Base-by-base conservation (phyloP, 1,140 invertebrate genomes). In the Cylas formicarius region DNA sequence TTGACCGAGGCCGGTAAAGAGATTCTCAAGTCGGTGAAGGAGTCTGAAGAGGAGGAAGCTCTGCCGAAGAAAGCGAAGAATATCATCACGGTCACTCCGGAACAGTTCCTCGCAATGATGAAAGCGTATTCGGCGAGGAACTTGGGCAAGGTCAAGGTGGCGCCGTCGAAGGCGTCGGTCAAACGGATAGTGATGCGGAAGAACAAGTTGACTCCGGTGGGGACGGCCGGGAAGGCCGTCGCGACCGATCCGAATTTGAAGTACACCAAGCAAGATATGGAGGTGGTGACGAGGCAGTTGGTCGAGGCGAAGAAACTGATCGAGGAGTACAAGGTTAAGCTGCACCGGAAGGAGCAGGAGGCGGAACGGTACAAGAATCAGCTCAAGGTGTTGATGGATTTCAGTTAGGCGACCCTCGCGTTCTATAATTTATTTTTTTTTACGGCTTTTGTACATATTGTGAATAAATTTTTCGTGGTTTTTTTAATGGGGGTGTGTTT, bases 1-100 rank as follows among this genome's bases (percentile, higher is more conserved):
- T 67, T 89, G 31, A 88, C 86, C 52, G 80, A 87, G 61, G 82
- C 82, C 36, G 84, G 85, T 11, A 86, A 86, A 58, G 69, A 86
- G 53, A 76, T 83, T 4, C 62, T 87, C 47, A 82, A 84, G 55
- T 67, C 71, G 23, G 71, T 73, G 5, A 76, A 74, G 63, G 43
- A 63, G 29, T 54, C 57, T 20, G 50, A 62, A 27, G 38, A 63
- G 21, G 64, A 63, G 38, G 36, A 58, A 42, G 26, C 32, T 53
- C 5, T n/a, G 5, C 18, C 9, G 9, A 11, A 64, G 53, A 42
- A 66, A 58, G 60, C 59, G 40, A 61, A 62, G 27, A 65, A 60
- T 48, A 52, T 65, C 10, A 65, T 68, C 14, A 63, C 64, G 1
- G 44, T 65, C 1, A 60, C 60, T 4, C 52, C 61, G 4, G 52